phyloP scores from a whole-genome alignment of 2,888 invertebrate species.

The Lordiphosa andalusiaca region DNA sequence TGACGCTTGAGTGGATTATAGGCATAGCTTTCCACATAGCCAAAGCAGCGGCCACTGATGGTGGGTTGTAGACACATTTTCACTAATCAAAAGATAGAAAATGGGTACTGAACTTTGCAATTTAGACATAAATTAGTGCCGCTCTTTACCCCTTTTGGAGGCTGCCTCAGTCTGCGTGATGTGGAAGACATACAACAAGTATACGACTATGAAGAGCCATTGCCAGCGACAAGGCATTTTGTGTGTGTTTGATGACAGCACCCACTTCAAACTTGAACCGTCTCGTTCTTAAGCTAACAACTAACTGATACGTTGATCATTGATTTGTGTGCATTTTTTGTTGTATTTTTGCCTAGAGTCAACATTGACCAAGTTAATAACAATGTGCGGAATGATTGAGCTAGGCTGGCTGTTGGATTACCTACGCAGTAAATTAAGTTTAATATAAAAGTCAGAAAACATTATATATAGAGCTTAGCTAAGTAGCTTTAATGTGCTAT shows the following conservation, averaged over 20 bases:
- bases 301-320: conserved; percentile 46
- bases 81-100: conserved; percentile 28
- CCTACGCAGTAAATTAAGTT: conserved; percentile 18
- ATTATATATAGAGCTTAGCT: too few species aligned
- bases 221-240: conserved; percentile 22
- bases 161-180: conserved; percentile 32
- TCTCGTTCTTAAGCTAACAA: conserved; percentile 54
- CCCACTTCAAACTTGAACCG: conserved; percentile 50
- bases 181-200: conserved; percentile 17
- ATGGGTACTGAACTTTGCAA: neutral
- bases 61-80: conserved; percentile 86
- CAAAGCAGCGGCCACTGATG: conserved; percentile 86
- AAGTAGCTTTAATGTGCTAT: too few species aligned
- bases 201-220: conserved; percentile 14
- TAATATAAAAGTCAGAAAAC: too few species aligned
- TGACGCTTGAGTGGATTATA: conserved; percentile 84
- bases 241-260: conserved; percentile 2
- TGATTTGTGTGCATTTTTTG: conserved; percentile 35
- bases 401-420: conserved; percentile 7
- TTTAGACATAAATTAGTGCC: neutral
- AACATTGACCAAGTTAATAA: conserved; percentile 67
- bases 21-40: conserved; percentile 87
- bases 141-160: conserved; percentile 55
- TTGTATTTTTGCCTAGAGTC: conserved; percentile 38
- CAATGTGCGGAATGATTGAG: conserved; percentile 8